Percentiles rank a stretch among this genome's conserved stretches.
These are phyloP conservation scores for Lasius fuliginosus DNA, from an alignment of 2,888 invertebrate genomes.

Conservation along the genomic window DNA sequence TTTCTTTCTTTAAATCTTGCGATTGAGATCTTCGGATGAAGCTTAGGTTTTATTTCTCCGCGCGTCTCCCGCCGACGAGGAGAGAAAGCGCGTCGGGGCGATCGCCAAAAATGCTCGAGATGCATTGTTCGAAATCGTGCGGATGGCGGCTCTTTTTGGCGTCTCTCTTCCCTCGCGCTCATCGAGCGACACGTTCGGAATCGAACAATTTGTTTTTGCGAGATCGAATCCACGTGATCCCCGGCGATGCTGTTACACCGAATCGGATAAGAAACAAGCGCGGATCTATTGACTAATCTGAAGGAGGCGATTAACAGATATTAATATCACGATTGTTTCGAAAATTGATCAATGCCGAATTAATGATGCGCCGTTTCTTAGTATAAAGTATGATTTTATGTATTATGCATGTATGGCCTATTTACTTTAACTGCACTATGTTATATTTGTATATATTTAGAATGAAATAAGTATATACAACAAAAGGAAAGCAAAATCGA, in stretches of 20 bases:
- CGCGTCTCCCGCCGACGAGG: neutral
- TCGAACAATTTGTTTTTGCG: slow-evolving; percentile 1
- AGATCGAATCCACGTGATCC: slow-evolving; percentile 21
- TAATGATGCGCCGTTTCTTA: neutral
- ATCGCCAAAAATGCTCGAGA: neutral
- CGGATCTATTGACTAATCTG: neutral
- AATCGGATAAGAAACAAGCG: neutral
- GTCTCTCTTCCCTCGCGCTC: neutral
- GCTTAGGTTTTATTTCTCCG: neutral
- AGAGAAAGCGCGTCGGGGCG: neutral
- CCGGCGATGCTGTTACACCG: neutral
- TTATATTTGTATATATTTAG: neutral
- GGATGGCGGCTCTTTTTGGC: slow-evolving; percentile 7
- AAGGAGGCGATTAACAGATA: neutral
- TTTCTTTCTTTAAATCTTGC: neutral
- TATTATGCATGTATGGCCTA: too few relatives aligned
- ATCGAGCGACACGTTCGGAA: neutral
- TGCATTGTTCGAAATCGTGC: slow-evolving; percentile 13
- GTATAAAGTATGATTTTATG: neutral
- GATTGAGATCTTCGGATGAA: neutral
- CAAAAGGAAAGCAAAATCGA: neutral
- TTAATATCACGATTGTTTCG: neutral
- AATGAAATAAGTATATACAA: too few relatives aligned
- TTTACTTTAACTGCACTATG: neutral
- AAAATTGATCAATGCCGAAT: neutral